Base-by-base conservation (phyloP, 2,888 invertebrate genomes). In the Heliconius hortense region DNA sequence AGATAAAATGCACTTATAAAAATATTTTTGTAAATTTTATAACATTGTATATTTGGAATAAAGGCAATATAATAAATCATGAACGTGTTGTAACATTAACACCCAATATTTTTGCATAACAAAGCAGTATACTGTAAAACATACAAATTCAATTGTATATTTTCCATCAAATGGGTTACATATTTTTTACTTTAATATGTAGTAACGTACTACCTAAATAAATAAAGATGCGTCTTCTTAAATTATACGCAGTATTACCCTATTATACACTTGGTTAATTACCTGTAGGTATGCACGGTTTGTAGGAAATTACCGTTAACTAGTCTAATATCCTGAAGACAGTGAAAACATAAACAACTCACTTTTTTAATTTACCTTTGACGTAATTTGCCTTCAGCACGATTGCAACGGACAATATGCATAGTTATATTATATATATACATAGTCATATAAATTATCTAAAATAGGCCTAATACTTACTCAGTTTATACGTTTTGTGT, bases 401-500 rank as follows among this genome's bases (percentile, higher is more conserved):
- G 5, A 11, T 64, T 24, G 64, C 64, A 39, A 35, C 39, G 48
- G 48, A 48, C 31, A 35, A 35, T 35, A 31, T 59, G 24, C 59
- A 13, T n/a, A 21, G 31, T 39, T 5, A 39, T 64, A 64, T 64
- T 35, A 21, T 35, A 11, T 35, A 35, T 35, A 35, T 79, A 76
- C 76, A 66, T 77, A 31, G 31, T 31, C 31, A 31, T 31, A 31
- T 31, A 78, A 53, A 26, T 70, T 63, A 74, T 60, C 67, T 56
- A 70, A 48, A 73, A 68, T 48, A 48, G 48, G 5, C 18, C 11
- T 70, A 70, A 73, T 72, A 53, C 72, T 78, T 68, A 68, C 79
- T 60, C 35, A 21, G 59, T 82, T 89, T 86, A 93, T 66, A 92
- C 89, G 59, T 84, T 83, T 77, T 87, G 89, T 59, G 84, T 85